A percentile compares a stretch with the other conserved stretches of the same genome.
Evolutionary conservation across 2,113 vertebrate genomes (phyloP).

Genomic region (Sinocyclocheilus rhinocerous): DNA sequence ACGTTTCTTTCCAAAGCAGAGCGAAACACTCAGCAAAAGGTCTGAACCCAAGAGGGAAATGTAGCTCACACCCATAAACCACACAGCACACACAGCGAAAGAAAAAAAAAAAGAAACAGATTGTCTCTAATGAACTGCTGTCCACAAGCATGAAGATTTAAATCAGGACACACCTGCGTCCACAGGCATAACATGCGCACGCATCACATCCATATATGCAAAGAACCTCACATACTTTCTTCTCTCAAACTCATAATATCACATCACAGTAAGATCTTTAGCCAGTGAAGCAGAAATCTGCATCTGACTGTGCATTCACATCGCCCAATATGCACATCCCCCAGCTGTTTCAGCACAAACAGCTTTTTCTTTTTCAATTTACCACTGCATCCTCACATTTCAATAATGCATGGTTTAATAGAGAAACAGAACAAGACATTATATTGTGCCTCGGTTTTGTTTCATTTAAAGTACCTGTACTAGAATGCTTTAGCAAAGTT

Average conservation of each 20-base stretch:
- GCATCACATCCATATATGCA: slow-evolving; percentile 2
- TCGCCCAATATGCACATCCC: slow-evolving; percentile 21
- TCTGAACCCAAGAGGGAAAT: neutral
- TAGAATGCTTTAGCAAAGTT: neutral
- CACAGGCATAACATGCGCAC: neutral
- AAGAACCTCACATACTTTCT: neutral
- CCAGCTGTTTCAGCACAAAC: slow-evolving; percentile 36
- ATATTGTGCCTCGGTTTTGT: neutral
- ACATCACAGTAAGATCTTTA: slow-evolving; percentile 7
- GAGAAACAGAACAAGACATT: neutral
- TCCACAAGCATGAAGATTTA: slow-evolving; percentile 29
- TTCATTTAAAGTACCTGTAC: neutral
- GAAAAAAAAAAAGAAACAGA: neutral
- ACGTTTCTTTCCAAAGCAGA: slow-evolving; percentile 2
- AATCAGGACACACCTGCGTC: slow-evolving; percentile 38
- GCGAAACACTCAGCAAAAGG: neutral
- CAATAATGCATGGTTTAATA: slow-evolving; percentile 37
- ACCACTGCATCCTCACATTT: slow-evolving; percentile 33
- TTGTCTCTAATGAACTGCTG: slow-evolving; percentile 20
- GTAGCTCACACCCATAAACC: slow-evolving; percentile 7
- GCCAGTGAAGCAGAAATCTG: slow-evolving; percentile 20
- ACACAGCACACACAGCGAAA: slow-evolving; percentile 1
- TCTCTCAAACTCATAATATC: neutral
- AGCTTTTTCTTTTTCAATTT: slow-evolving; percentile 40
- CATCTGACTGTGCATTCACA: neutral